Conservation (phyloP, 2,113 vertebrate genomes). For the Microcebus tavaratra region DNA sequence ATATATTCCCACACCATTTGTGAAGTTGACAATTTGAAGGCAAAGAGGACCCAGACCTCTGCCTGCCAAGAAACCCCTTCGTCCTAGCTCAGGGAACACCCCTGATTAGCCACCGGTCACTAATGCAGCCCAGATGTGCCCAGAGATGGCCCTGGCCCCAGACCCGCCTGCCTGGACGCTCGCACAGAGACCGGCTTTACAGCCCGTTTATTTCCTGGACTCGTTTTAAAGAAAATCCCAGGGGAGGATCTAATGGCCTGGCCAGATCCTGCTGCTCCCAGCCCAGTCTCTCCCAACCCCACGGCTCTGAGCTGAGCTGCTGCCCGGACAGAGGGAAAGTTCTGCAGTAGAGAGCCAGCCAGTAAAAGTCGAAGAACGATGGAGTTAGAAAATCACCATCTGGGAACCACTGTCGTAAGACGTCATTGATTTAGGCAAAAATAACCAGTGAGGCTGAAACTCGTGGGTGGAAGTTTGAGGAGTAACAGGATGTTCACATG, state of each 20-base stretch:
- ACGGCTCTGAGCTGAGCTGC: neutral
- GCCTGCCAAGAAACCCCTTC: neutral
- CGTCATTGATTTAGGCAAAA: neutral
- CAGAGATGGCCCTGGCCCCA: constrained; percentile 79
- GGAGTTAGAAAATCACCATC: neutral
- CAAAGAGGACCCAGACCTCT: neutral
- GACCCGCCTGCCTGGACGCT: constrained; percentile 63
- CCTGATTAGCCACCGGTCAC: constrained; percentile 63
- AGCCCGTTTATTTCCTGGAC: constrained; percentile 67
- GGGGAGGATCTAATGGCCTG: neutral
- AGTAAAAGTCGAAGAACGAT: neutral
- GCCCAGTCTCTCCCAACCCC: neutral
- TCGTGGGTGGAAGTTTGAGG: neutral
- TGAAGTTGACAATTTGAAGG: neutral
- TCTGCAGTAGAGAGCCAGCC: neutral
- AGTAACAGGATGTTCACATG: neutral
- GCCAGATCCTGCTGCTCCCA: neutral
- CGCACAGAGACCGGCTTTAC: neutral
- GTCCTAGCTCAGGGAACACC: constrained; percentile 42
- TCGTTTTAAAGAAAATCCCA: neutral
- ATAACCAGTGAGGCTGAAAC: neutral
- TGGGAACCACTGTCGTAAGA: neutral
- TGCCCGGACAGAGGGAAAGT: neutral
- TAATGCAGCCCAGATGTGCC: constrained; percentile 84
- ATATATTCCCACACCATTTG: neutral